Evolutionary conservation across 2,888 invertebrate genomes (phyloP).

Genomic region (Brachypterus glaber): DNA sequence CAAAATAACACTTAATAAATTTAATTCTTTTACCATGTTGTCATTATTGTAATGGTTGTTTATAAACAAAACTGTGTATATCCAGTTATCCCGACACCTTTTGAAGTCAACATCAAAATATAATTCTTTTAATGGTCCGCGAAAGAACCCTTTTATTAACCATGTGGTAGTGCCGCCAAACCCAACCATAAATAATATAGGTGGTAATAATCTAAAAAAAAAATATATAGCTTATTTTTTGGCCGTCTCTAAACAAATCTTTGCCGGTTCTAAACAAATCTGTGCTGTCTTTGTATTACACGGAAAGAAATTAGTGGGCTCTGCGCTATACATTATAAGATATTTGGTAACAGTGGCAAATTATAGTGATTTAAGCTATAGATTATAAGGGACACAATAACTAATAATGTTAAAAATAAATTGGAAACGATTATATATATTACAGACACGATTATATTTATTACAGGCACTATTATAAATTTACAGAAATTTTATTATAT

Average conservation of each 20-base stretch:
- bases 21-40: slow-evolving; percentile 11
- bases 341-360: too few relatives aligned
- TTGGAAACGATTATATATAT: too few relatives aligned
- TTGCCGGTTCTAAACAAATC: too few relatives aligned
- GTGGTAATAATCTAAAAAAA: slow-evolving; percentile 11
- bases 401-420: too few relatives aligned
- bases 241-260: background rate
- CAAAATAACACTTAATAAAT: background rate
- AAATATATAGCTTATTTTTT: background rate
- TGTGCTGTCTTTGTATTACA: too few relatives aligned
- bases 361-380: too few relatives aligned
- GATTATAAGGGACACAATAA: too few relatives aligned
- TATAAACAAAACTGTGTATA: slow-evolving; percentile 14
- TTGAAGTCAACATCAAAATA: slow-evolving; percentile 20
- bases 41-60: slow-evolving; percentile 11
- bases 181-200: slow-evolving; percentile 20
- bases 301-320: too few relatives aligned
- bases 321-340: too few relatives aligned
- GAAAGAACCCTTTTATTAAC: slow-evolving; percentile 17
- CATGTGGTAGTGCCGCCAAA: slow-evolving; percentile 18
- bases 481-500: too few relatives aligned
- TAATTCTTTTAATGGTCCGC: slow-evolving; percentile 21
- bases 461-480: too few relatives aligned
- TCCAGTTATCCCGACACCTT: slow-evolving; percentile 14
- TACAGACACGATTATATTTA: too few relatives aligned